Evolutionary conservation across 37 sponge, comb jelly and placozoan genomes (phyloP).

Genomic region (Oopsacas minuta): DNA sequence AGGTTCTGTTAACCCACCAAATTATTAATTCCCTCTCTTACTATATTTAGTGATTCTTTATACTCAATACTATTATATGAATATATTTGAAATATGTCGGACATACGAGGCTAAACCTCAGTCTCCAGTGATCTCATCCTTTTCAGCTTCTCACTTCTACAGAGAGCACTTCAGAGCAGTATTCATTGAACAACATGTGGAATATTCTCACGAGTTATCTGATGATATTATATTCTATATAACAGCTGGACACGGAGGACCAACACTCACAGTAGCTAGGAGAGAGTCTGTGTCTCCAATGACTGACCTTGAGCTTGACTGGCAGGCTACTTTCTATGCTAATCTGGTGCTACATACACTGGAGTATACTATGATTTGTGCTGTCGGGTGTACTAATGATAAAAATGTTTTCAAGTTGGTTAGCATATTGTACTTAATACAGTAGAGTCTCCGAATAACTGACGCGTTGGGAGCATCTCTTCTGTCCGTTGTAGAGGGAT

Average conservation of each 20-base stretch:
- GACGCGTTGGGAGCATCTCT: no score
- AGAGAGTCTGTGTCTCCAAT: neutral
- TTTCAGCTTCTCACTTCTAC: neutral
- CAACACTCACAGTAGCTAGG: neutral
- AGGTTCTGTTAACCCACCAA: no score
- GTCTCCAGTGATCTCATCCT: neutral
- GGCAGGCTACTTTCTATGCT: constrained; percentile 4
- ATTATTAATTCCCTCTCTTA: no score
- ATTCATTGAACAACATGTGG: neutral
- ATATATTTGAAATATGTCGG: constrained; percentile 7
- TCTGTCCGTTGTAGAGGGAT: no score
- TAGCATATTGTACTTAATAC: neutral
- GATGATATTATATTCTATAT: constrained; percentile 11
- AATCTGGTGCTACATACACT: neutral
- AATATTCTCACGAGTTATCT: neutral
- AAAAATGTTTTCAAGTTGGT: neutral
- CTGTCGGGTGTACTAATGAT: neutral
- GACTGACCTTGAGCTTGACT: neutral
- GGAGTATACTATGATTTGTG: neutral
- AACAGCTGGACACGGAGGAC: neutral
- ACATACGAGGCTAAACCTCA: neutral
- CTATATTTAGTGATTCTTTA: no score
- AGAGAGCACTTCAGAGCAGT: neutral
- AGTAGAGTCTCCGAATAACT: no score
- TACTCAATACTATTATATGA: no score